Evolutionary conservation across 2,888 invertebrate species (phyloP).

Genomic region (Chymomyza caudatula): DNA sequence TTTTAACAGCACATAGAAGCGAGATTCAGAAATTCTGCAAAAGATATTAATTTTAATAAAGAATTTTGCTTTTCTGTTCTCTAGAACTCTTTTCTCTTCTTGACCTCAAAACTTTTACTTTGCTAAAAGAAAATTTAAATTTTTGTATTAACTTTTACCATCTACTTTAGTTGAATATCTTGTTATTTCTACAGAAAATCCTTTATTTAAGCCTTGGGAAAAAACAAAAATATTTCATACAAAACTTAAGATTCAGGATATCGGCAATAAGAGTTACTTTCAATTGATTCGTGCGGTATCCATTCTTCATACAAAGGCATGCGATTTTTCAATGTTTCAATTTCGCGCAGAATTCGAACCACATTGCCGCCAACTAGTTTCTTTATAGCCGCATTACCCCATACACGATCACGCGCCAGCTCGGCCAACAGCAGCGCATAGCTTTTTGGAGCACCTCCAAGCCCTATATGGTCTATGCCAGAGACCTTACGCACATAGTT

Average conservation of each 20-base stretch:
- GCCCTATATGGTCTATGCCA: conserved; percentile 83
- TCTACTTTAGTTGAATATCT: too few species aligned
- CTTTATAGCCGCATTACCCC: conserved; percentile 81
- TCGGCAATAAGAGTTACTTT: conserved; percentile 80
- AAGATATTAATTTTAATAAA: too few species aligned
- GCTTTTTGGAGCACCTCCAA: conserved; percentile 79
- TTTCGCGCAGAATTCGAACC: conserved; percentile 80
- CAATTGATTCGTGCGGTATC: conserved; percentile 80
- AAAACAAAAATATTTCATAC: neutral
- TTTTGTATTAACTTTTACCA: too few species aligned
- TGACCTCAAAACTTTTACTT: too few species aligned
- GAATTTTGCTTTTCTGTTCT: too few species aligned
- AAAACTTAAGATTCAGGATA: conserved; percentile 78
- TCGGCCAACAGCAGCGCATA: conserved; percentile 83
- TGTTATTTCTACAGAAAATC: neutral
- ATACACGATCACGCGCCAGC: conserved; percentile 80
- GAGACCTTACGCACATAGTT: conserved; percentile 83
- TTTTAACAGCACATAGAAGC: too few species aligned
- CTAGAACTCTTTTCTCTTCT: too few species aligned
- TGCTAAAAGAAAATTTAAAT: too few species aligned
- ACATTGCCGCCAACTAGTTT: conserved; percentile 82
- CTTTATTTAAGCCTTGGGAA: neutral
- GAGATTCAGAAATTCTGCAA: too few species aligned
- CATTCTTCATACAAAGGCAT: conserved; percentile 80
- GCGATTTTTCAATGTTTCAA: conserved; percentile 78